Conservation (phyloP, 2,888 invertebrate species). For the Pegoplata infirma region DNA sequence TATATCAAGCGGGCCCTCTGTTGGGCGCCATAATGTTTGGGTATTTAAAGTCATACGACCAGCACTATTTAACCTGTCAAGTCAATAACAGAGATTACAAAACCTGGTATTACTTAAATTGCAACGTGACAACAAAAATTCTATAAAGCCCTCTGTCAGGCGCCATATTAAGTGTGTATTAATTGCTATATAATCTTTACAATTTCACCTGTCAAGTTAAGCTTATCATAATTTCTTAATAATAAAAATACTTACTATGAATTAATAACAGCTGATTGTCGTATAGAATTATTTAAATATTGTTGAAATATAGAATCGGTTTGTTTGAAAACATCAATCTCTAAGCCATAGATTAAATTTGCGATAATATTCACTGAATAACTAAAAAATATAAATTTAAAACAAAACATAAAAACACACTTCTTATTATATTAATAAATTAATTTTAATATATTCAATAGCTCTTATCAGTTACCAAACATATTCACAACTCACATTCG, state of each 20-base stretch:
- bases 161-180: too few relatives aligned
- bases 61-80: too few relatives aligned
- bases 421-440: not conserved
- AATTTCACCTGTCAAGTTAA: too few relatives aligned
- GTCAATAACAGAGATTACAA: too few relatives aligned
- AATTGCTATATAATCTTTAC: too few relatives aligned
- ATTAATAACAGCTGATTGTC: constrained; percentile 54
- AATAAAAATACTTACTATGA: constrained; percentile 71
- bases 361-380: constrained; percentile 79
- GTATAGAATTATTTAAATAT: constrained; percentile 62
- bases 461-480: constrained; percentile 4
- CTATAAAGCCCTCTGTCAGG: too few relatives aligned
- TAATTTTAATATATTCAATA: not conserved
- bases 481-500: constrained; percentile 68
- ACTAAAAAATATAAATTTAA: constrained; percentile 70
- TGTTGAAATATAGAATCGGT: constrained; percentile 69
- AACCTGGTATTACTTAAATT: too few relatives aligned
- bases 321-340: constrained; percentile 76
- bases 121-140: too few relatives aligned
- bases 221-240: too few relatives aligned
- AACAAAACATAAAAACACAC: not conserved
- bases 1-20: too few relatives aligned
- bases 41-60: too few relatives aligned
- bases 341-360: constrained; percentile 78
- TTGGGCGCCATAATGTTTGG: too few relatives aligned